Evolutionary conservation across 2,888 invertebrate genomes (phyloP).

Genomic region (Lumbricus terrestris): DNA sequence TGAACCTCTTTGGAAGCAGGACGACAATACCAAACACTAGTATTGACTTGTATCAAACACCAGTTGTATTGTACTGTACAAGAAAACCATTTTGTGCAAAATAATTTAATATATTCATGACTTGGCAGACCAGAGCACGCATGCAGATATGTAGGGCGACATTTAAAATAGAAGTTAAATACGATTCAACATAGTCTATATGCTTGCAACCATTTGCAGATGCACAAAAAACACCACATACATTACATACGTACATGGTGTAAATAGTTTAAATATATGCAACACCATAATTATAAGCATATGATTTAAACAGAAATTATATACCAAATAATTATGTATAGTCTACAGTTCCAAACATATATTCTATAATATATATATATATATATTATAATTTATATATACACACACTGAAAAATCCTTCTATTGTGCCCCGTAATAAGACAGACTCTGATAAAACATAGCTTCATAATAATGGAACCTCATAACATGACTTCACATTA

Average conservation of each 20-base stretch:
- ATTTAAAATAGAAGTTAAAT: background rate
- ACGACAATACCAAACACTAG: too few species aligned
- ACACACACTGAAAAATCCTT: background rate
- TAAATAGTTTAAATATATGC: too few species aligned
- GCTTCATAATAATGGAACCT: background rate
- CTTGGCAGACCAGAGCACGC: background rate
- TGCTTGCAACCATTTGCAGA: too few species aligned
- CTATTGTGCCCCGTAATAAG: background rate
- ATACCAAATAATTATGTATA: too few species aligned
- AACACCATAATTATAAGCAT: background rate
- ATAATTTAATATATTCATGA: background rate
- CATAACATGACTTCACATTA: too few species aligned
- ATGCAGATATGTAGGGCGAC: background rate
- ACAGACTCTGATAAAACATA: background rate
- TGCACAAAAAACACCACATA: too few species aligned
- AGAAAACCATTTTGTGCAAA: background rate
- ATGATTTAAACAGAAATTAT: background rate
- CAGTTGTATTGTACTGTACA: background rate
- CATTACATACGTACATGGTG: too few species aligned
- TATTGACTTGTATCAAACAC: too few species aligned
- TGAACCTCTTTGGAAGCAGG: too few species aligned
- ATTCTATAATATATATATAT: background rate
- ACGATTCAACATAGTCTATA: background rate
- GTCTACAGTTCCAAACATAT: too few species aligned
- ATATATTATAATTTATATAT: background rate